These are phyloP conservation scores for Synergus umbraculus DNA, from an alignment of 2,888 invertebrate species.

Conservation along the genomic window DNA sequence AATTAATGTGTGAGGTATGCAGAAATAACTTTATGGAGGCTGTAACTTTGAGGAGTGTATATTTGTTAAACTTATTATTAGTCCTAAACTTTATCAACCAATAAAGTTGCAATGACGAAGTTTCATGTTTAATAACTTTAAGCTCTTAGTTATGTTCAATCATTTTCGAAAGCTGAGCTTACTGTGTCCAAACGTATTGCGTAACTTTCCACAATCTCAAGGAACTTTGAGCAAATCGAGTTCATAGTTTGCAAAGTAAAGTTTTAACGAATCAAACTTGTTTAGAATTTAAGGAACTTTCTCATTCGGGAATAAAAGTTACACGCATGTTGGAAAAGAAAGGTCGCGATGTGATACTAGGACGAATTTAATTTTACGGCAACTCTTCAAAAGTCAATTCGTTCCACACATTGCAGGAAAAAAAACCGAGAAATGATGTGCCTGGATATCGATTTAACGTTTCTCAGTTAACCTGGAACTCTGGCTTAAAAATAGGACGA, in stretches of 20 bases:
- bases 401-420: slow-evolving; percentile 29
- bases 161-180: slow-evolving; percentile 12
- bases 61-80: slow-evolving; percentile 9
- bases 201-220: slow-evolving; percentile 13
- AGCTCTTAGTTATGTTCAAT: not conserved
- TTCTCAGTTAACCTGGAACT: slow-evolving; percentile 68
- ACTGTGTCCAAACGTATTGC: slow-evolving; percentile 8
- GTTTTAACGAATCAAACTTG: slow-evolving; percentile 40
- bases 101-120: not conserved
- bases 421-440: slow-evolving; percentile 56
- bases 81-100: not conserved
- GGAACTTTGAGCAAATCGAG: slow-evolving; percentile 22
- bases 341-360: not conserved
- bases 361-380: slow-evolving; percentile 51
- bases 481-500: slow-evolving; percentile 71
- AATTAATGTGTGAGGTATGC: not conserved
- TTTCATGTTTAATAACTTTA: slow-evolving; percentile 1
- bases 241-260: slow-evolving; percentile 20
- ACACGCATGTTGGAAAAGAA: not conserved
- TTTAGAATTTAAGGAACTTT: not conserved
- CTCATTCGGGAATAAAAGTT: slow-evolving; percentile 21
- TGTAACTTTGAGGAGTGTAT: not conserved
- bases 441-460: slow-evolving; percentile 70
- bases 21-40: not conserved
- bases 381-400: slow-evolving; percentile 49